A percentile compares a stretch with the other conserved stretches of the same genome.
Conservation (phyloP, 1,140 invertebrate genomes). For the Akabosia matsudoensis region DNA sequence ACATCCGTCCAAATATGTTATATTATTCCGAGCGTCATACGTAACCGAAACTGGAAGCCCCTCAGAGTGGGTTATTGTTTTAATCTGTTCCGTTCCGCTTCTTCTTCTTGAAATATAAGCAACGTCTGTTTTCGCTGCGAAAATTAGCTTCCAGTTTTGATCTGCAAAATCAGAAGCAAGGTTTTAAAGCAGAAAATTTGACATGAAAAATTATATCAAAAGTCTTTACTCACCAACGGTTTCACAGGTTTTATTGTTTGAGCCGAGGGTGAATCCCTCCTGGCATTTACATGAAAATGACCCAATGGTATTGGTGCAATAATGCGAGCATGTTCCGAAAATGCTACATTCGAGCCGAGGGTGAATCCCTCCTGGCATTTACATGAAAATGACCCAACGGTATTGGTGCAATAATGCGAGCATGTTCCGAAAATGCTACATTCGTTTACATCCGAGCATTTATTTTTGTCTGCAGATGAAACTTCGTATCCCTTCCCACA, state of each 20-base stretch:
- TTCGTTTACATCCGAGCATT: conserved; percentile 57
- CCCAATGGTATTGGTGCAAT: conserved; percentile 74
- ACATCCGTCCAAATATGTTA: conserved; percentile 75
- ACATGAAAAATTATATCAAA: background rate
- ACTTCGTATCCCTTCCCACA: conserved; percentile 29
- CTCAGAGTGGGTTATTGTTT: conserved; percentile 2
- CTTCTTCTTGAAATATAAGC: background rate
- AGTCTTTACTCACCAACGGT: conserved; percentile 30
- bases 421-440: conserved; percentile 70
- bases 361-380: conserved; percentile 69
- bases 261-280: conserved; percentile 58
- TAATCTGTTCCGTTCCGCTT: background rate
- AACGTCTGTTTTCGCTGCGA: background rate
- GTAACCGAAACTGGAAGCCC: conserved; percentile 64
- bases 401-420: conserved; percentile 78
- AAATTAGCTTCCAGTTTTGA: background rate
- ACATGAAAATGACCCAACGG: conserved; percentile 70
- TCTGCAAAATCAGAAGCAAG: background rate
- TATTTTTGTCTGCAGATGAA: background rate
- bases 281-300: conserved; percentile 74
- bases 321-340: conserved; percentile 76
- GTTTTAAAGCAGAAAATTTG: background rate
- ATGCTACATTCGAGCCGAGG: conserved; percentile 60
- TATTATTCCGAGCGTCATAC: conserved; percentile 57
- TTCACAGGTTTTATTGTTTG: conserved; percentile 37